These are phyloP conservation scores for Urocynchramus pylzowi DNA, from an alignment of 2,113 vertebrate species.

Conservation along the genomic window DNA sequence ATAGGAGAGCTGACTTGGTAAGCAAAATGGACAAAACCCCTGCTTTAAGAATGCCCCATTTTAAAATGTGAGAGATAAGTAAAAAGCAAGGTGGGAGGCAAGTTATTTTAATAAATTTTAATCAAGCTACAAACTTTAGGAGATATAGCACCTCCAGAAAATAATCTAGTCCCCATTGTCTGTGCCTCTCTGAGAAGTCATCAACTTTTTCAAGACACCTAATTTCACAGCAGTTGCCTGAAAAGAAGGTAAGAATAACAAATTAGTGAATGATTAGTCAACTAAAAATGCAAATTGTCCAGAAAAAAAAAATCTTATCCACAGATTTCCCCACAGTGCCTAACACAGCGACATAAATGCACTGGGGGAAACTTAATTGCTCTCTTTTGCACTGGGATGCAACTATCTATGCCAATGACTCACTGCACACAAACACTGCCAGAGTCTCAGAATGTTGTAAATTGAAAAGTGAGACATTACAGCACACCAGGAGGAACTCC, in stretches of 20 bases:
- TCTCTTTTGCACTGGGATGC: neutral
- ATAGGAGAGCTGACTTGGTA: neutral
- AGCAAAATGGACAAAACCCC: neutral
- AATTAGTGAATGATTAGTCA: neutral
- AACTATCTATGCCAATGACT: neutral
- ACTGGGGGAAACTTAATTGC: neutral
- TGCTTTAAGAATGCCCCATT: neutral
- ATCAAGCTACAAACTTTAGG: conserved; percentile 50
- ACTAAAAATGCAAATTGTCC: neutral
- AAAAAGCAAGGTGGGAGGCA: neutral
- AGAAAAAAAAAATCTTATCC: neutral
- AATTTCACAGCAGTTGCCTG: conserved; percentile 66
- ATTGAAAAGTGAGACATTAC: neutral
- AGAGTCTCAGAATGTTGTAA: neutral
- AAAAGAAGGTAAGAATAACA: conserved; percentile 21
- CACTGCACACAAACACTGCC: neutral
- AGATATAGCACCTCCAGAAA: conserved; percentile 67
- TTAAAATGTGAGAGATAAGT: neutral
- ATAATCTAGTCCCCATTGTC: conserved; percentile 69
- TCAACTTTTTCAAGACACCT: conserved; percentile 53
- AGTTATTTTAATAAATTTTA: neutral
- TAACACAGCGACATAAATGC: neutral
- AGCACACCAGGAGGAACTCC: neutral
- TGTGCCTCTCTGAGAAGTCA: conserved; percentile 49
- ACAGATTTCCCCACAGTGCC: neutral